Conservation (phyloP, 2,888 invertebrate genomes). For the Sesamia inferens region DNA sequence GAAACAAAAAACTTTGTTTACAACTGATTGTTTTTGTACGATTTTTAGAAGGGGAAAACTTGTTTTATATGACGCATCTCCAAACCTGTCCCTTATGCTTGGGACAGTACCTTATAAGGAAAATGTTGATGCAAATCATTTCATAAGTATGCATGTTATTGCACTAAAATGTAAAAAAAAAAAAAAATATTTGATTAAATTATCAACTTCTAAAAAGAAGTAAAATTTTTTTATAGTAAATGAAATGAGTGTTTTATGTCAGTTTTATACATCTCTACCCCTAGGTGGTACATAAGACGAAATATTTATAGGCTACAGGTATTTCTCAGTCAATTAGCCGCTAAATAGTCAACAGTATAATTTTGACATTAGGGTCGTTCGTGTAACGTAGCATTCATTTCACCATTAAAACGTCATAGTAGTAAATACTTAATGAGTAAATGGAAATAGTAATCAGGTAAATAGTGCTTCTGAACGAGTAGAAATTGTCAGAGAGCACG, state of each 20-base stretch:
- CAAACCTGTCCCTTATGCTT: conserved; percentile 12
- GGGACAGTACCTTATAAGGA: background rate
- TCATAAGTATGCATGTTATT: background rate
- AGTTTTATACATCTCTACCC: background rate
- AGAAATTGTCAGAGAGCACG: conserved; percentile 41
- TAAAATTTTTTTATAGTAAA: background rate
- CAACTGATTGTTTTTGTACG: background rate
- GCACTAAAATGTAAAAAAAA: background rate
- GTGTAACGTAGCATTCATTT: conserved; percentile 19
- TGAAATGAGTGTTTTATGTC: background rate
- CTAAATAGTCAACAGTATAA: conserved; percentile 28
- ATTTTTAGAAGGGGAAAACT: background rate
- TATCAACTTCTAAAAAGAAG: background rate
- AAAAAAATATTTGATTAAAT: too few relatives aligned
- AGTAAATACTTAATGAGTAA: conserved; percentile 20
- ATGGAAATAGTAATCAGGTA: conserved; percentile 27
- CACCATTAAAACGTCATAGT: conserved; percentile 12
- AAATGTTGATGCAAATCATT: background rate
- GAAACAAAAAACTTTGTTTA: background rate
- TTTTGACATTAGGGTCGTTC: conserved; percentile 35
- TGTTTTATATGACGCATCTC: background rate
- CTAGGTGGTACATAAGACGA: background rate
- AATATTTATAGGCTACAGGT: too few relatives aligned
- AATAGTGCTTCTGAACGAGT: conserved; percentile 1
- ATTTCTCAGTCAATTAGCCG: background rate